Base-by-base conservation (phyloP, 2,797 vertebrate species). In the Pseudochromis fuscus region DNA sequence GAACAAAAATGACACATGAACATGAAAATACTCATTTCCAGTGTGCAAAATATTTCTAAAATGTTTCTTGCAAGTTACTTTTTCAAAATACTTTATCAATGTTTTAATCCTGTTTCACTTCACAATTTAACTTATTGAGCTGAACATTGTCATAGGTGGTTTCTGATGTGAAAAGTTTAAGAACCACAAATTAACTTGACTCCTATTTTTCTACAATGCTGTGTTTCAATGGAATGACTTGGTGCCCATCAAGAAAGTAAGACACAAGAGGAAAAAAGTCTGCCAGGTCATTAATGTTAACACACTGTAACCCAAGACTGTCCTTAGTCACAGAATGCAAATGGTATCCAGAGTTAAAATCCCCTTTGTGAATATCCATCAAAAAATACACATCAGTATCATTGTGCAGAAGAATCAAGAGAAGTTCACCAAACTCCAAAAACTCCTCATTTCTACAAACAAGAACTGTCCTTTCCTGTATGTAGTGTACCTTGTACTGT, bases 391-490 rank as follows among this genome's bases (percentile, higher is more conserved):
- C 66, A 49, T 37, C 19, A 50, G 58, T 68, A 21, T 61, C 55
- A 61, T 71, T 56, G 21, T 51, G 21, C 66, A 71, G 75, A 16
- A 75, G 51, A 70, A 68, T 4, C 56, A 37, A 1, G n/a, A 59
- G 5, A 45, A 71, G 60, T 57, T 75, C 61, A 55, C 71, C 48
- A 74, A 79, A 79, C 13, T 79, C 53, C 53, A 74, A 35, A 25
- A 15, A 49, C 59, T 83, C 68, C 57, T 75, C 25, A 69, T 75
- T 74, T 64, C 68, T 71, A 51, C 28, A 48, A 31, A 78, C 67
- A 72, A 83, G 44, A 52, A 78, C 31, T 75, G 13, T 7, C 69
- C 74, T 46, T 86, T 85, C 62, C 74, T 79, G 50, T 81, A 81
- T 33, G 44, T 30, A 30, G 67, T 87, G 13, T 72, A n/a, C 83